Evolutionary conservation across 2,888 invertebrate species (phyloP).

Genomic region (Melanostoma mellinum): DNA sequence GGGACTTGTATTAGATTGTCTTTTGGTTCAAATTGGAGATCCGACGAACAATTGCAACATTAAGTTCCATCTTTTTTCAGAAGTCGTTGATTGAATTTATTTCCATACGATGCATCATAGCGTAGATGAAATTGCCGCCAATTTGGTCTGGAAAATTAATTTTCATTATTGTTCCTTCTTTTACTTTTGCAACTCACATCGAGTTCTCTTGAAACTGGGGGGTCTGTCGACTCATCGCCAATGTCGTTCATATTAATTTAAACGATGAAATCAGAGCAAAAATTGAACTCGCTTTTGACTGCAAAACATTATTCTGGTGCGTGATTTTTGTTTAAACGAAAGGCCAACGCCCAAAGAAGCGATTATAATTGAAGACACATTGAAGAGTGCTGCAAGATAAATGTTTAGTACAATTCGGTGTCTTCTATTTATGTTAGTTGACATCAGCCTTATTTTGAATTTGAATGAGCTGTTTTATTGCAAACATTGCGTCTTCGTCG

Average conservation of each 20-base stretch:
- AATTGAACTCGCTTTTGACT: slow-evolving; percentile 7
- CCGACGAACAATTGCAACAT: too few species aligned
- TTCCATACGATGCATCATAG: slow-evolving; percentile 21
- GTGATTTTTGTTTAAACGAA: background rate
- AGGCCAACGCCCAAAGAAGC: background rate
- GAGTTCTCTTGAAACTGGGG: slow-evolving; percentile 32
- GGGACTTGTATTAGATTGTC: too few species aligned
- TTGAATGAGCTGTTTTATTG: background rate
- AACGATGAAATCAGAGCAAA: slow-evolving; percentile 53
- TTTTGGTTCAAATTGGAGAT: too few species aligned
- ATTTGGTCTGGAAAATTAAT: slow-evolving; percentile 7
- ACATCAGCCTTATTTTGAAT: background rate
- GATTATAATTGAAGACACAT: background rate
- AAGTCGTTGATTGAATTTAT: background rate
- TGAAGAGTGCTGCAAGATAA: background rate
- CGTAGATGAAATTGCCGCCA: slow-evolving; percentile 19
- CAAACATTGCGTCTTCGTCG: background rate
- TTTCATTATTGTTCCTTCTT: too few species aligned
- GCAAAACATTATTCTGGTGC: background rate
- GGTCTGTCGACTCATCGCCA: slow-evolving; percentile 29
- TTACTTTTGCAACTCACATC: background rate
- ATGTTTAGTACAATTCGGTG: background rate
- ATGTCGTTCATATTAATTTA: slow-evolving; percentile 44
- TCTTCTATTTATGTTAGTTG: background rate
- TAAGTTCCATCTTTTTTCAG: background rate